Base-by-base conservation (phyloP, 2,113 vertebrate species). In the Hippocampus guttulatus region DNA sequence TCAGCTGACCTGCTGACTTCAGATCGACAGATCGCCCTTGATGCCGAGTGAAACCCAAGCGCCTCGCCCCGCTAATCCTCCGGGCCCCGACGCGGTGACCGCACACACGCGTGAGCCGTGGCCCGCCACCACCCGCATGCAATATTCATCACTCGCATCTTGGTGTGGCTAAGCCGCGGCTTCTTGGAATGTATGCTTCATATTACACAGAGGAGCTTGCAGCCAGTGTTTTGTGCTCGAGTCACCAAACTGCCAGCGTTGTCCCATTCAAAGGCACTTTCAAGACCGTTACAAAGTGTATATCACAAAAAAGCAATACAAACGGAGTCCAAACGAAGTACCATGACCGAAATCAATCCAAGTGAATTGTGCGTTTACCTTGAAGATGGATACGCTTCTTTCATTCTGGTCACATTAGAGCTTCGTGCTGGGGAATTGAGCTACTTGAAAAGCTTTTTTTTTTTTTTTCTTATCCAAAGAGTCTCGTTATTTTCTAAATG, bases 71-170 rank as follows among this genome's bases (percentile, higher is more conserved):
- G 21, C 51, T 16, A 65, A 76, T 45, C 69, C 63, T 71, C 41
- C 61, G 33, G 63, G 69, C 54, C 74, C 41, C 40, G 8, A 23
- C 3, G 9, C 63, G 69, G 80, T 52, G 76, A 73, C 75, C 78
- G 60, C 33, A 38, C 33, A 38, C 73, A 82, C 75, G 64, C 63
- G 54, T 73, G 58, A 76, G 64, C 58, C 40, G 23, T 51, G 52
- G 67, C 69, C 68, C n/a, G 43, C 68, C 27, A 73, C 38, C 25
- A 5, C 12, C 41, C 61, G 16, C 67, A 75, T 85, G 67, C 64
- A 87, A 87, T 81, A 87, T 88, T 88, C 83, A 87, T 33, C 64
- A 14, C 66, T 70, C 62, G 75, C 73, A 79, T 74, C 58, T 40
- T 63, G 52, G 69, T 75, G 73, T 68, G 74, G 83, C 72, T 55